Evolutionary conservation across 2,113 vertebrate species (phyloP).

Genomic region (Triplophysa siluroides): DNA sequence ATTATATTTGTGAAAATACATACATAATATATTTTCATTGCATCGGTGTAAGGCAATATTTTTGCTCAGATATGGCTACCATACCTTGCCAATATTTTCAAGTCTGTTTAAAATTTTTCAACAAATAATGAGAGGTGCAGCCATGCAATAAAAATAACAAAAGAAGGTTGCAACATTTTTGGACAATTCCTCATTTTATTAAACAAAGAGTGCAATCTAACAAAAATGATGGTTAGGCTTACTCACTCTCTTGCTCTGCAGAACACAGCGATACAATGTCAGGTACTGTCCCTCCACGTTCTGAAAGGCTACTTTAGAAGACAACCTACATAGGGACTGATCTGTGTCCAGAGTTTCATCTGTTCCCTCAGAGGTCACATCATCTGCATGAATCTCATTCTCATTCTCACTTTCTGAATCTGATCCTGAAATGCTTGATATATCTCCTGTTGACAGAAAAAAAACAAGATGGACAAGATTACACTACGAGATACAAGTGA

Average conservation of each 20-base stretch:
- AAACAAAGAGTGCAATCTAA: too few relatives aligned
- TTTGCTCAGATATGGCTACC: too few relatives aligned
- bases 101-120: too few relatives aligned
- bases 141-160: too few relatives aligned
- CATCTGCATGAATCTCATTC: slow-evolving; percentile 47
- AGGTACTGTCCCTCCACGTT: slow-evolving; percentile 82
- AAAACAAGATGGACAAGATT: background rate
- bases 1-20: too few relatives aligned
- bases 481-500: background rate
- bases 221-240: background rate
- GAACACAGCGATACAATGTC: slow-evolving; percentile 78
- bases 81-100: too few relatives aligned
- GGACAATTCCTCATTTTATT: too few relatives aligned
- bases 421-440: slow-evolving; percentile 95
- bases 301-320: slow-evolving; percentile 79
- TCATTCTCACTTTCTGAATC: slow-evolving; percentile 75
- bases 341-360: slow-evolving; percentile 45
- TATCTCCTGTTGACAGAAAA: slow-evolving; percentile 75
- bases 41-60: too few relatives aligned
- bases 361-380: slow-evolving; percentile 15
- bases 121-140: too few relatives aligned
- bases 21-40: too few relatives aligned
- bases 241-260: slow-evolving; percentile 77
- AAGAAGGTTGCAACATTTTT: too few relatives aligned
- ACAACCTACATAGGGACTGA: slow-evolving; percentile 41